phyloP scores from a whole-genome alignment of 2,113 vertebrate genomes.

The Orcinus orca region DNA sequence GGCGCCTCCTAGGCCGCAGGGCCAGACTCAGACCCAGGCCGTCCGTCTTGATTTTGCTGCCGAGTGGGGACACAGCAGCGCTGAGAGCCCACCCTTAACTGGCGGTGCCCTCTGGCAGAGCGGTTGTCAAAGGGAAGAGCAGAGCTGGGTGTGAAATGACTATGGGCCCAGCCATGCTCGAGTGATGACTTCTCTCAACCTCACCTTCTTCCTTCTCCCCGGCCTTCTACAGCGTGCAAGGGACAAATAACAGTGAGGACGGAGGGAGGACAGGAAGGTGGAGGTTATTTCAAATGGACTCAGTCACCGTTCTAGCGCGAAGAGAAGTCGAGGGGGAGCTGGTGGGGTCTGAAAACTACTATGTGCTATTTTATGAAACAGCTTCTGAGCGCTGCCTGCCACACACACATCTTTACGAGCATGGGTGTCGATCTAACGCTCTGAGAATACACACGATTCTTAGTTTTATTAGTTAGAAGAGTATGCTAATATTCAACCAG shows the following conservation, averaged over 20 bases:
- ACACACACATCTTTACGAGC: fast-evolving
- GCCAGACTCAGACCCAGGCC: not conserved
- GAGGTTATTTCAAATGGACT: not conserved
- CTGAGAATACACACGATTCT: not conserved
- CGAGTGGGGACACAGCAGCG: too few relatives aligned
- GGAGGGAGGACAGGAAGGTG: not conserved
- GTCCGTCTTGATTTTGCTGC: fast-evolving
- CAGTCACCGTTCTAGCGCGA: fast-evolving
- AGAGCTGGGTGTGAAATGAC: fast-evolving
- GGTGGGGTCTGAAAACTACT: fast-evolving
- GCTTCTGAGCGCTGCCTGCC: fast-evolving
- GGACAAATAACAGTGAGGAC: fast-evolving
- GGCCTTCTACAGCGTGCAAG: fast-evolving
- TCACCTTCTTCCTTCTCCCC: fast-evolving
- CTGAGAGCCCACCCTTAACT: not conserved
- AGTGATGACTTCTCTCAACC: not conserved
- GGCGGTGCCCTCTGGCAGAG: fast-evolving
- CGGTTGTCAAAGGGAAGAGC: fast-evolving
- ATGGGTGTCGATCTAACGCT: fast-evolving
- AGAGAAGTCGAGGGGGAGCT: fast-evolving
- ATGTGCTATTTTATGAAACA: fast-evolving
- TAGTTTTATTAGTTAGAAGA: not conserved
- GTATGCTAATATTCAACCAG: not conserved
- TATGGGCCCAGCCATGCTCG: fast-evolving
- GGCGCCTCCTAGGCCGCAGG: not conserved